Evolutionary conservation across 2,113 vertebrate genomes (phyloP).

Genomic region (Channa maculata): DNA sequence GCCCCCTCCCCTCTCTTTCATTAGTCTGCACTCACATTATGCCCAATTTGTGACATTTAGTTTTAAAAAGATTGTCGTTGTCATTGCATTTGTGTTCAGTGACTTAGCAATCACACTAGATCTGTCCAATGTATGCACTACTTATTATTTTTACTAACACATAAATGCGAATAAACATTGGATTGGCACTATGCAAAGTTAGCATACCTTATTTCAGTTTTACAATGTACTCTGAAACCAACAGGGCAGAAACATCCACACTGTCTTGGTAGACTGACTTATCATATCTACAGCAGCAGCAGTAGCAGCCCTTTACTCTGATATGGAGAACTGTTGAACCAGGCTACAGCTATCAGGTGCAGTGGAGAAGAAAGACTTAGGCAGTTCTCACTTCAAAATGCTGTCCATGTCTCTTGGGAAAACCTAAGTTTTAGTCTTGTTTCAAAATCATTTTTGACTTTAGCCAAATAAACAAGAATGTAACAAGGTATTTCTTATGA

Average conservation of each 20-base stretch:
- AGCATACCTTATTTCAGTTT: slow-evolving; percentile 28
- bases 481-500: background rate
- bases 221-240: slow-evolving; percentile 30
- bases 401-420: background rate
- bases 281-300: slow-evolving; percentile 29
- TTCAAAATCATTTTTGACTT: background rate
- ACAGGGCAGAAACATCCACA: slow-evolving; percentile 38
- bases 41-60: no score
- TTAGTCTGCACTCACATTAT: no score
- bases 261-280: slow-evolving; percentile 32
- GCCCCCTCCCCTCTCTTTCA: no score
- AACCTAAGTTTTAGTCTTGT: background rate
- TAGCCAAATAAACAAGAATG: background rate
- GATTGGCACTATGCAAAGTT: slow-evolving; percentile 24
- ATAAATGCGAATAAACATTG: background rate
- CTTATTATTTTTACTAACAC: background rate
- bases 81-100: no score
- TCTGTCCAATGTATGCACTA: background rate
- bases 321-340: slow-evolving; percentile 33
- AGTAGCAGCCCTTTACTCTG: slow-evolving; percentile 8
- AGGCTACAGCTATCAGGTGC: slow-evolving; percentile 24
- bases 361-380: slow-evolving; percentile 24
- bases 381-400: slow-evolving; percentile 5
- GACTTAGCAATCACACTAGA: no score
- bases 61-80: no score